These are phyloP conservation scores for Ianthella basta DNA, from an alignment of 37 sponge, comb jelly and placozoan species.

Conservation along the genomic window DNA sequence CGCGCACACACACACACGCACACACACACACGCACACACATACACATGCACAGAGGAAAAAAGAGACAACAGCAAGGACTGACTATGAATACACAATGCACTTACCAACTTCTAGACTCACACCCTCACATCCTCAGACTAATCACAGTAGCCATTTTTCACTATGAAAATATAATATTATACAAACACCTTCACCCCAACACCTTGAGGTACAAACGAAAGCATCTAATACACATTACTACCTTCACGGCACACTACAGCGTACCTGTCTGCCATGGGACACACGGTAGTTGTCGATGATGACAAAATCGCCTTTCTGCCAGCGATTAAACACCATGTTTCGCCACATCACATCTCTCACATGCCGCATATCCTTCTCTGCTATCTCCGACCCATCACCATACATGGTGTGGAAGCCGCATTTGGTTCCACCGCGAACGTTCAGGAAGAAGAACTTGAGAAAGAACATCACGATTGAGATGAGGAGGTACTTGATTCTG, in stretches of 20 bases:
- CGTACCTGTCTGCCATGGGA: constrained; percentile 80
- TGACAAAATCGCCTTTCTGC: constrained; percentile 70
- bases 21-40: no score
- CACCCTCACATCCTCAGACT: no score
- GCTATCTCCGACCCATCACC: constrained; percentile 73
- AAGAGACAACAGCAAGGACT: no score
- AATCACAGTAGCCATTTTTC: no score
- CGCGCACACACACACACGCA: no score
- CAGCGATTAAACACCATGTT: constrained; percentile 80
- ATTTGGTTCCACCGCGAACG: constrained; percentile 32
- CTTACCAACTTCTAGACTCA: no score
- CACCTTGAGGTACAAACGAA: no score
- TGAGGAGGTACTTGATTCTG: constrained; percentile 42
- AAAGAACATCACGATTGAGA: constrained; percentile 31
- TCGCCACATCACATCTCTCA: constrained; percentile 58
- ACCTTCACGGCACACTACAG: neutral
- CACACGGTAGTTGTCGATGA: constrained; percentile 74
- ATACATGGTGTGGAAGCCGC: constrained; percentile 62
- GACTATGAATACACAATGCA: no score
- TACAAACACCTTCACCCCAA: neutral
- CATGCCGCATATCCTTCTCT: constrained; percentile 35
- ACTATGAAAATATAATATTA: neutral
- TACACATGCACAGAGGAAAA: no score
- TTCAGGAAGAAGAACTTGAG: constrained; percentile 43
- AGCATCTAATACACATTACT: no score